A percentile compares a stretch with the other conserved stretches of the same genome.
These are phyloP conservation scores for Xylota sylvarum DNA, from an alignment of 2,888 invertebrate species.

Conservation along the genomic window DNA sequence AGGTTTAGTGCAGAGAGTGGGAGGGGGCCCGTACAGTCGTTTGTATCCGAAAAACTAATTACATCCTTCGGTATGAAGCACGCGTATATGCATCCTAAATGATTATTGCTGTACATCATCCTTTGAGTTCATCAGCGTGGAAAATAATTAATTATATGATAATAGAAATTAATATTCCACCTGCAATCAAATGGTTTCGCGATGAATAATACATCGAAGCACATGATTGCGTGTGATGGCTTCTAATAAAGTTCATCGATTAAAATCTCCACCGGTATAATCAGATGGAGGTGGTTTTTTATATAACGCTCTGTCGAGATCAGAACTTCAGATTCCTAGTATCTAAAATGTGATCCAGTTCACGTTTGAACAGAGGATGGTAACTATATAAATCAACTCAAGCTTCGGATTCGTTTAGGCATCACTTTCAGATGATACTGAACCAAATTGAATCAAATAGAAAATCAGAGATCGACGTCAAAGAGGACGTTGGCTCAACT, in stretches of 20 bases:
- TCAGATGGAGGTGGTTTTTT: neutral
- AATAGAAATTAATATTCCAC: conserved; percentile 67
- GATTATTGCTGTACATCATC: neutral
- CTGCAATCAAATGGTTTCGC: conserved; percentile 10
- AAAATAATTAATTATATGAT: conserved; percentile 53
- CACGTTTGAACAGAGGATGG: too few species aligned
- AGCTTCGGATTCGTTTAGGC: too few species aligned
- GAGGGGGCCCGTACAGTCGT: neutral
- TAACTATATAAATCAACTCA: too few species aligned
- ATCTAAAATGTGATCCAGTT: too few species aligned
- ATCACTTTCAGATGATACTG: too few species aligned
- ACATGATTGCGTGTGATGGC: neutral
- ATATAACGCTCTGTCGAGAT: too few species aligned
- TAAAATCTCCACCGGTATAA: neutral
- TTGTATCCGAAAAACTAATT: conserved; percentile 46
- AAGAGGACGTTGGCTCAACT: too few species aligned
- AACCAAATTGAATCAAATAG: too few species aligned
- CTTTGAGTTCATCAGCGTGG: conserved; percentile 28
- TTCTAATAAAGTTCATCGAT: neutral
- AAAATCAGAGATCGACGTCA: too few species aligned
- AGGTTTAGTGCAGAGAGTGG: neutral
- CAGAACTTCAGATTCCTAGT: too few species aligned
- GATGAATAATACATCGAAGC: neutral
- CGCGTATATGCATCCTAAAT: neutral
- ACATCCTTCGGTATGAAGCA: conserved; percentile 6